Evolutionary conservation across 2,888 invertebrate species (phyloP).

Genomic region (Eupithecia subfuscata): DNA sequence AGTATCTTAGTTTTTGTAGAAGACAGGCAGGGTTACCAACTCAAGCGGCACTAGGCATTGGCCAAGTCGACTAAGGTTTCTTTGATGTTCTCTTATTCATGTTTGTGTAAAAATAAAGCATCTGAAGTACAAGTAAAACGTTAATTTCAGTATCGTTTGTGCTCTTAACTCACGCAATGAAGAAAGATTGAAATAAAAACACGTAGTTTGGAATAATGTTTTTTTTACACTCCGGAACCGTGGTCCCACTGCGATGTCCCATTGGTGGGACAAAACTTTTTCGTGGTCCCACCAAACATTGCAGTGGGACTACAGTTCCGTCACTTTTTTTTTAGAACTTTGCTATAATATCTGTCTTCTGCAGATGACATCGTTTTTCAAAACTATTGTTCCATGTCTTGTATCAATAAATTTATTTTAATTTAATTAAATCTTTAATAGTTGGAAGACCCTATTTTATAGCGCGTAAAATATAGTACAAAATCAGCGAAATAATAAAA

Average conservation of each 20-base stretch:
- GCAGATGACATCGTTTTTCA: too few species aligned
- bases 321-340: too few species aligned
- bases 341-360: not conserved
- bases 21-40: not conserved
- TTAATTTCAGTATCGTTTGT: not conserved
- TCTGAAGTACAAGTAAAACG: not conserved
- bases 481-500: not conserved
- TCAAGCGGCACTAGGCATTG: not conserved
- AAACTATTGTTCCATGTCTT: too few species aligned
- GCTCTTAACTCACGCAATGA: conserved; percentile 17
- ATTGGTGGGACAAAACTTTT: too few species aligned
- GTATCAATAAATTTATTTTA: too few species aligned
- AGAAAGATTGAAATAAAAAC: conserved; percentile 3
- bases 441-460: too few species aligned
- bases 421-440: too few species aligned
- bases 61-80: not conserved
- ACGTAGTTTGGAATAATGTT: not conserved
- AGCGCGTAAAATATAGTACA: not conserved
- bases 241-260: too few species aligned
- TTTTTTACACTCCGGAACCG: not conserved
- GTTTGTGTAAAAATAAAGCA: not conserved
- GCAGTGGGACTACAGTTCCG: too few species aligned
- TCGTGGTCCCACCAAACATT: too few species aligned
- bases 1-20: not conserved
- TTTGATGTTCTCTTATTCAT: not conserved